A percentile compares a stretch with the other conserved stretches of the same genome.
Conservation (phyloP, 2,113 vertebrate species). For the Sinosuthora webbiana region DNA sequence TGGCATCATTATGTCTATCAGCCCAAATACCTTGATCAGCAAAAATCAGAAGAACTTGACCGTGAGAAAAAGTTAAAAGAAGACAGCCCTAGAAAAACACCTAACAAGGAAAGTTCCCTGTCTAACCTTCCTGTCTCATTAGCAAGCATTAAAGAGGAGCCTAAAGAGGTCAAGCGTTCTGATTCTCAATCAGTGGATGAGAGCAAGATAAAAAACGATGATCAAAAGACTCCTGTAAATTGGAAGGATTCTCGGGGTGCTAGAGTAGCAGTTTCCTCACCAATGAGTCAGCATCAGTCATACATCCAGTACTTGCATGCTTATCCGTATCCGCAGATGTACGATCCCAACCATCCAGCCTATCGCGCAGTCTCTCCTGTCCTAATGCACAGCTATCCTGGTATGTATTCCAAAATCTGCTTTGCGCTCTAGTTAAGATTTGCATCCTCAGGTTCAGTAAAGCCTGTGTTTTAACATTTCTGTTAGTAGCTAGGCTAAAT, state of each 20-base stretch:
- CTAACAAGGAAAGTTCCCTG: slow-evolving; percentile 81
- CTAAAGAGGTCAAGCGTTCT: slow-evolving; percentile 83
- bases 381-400: slow-evolving; percentile 94
- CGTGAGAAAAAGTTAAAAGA: slow-evolving; percentile 86
- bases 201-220: slow-evolving; percentile 80
- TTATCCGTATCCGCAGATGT: slow-evolving; percentile 94
- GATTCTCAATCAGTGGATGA: slow-evolving; percentile 84
- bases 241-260: slow-evolving; percentile 88
- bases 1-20: slow-evolving; percentile 92
- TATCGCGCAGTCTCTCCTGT: slow-evolving; percentile 94
- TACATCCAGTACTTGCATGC: slow-evolving; percentile 96
- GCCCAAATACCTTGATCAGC: slow-evolving; percentile 90
- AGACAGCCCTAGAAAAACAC: slow-evolving; percentile 86
- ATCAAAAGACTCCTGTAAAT: slow-evolving; percentile 83
- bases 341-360: slow-evolving; percentile 87
- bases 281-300: slow-evolving; percentile 91
- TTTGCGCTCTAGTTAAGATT: not conserved
- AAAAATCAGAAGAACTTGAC: slow-evolving; percentile 85
- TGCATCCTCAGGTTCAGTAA: not conserved
- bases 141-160: slow-evolving; percentile 84
- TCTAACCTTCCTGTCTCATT: slow-evolving; percentile 78
- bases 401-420: slow-evolving; percentile 78
- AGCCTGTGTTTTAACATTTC: not conserved
- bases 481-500: not conserved
- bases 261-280: slow-evolving; percentile 87